Evolutionary conservation across 2,888 invertebrate genomes (phyloP), one percentile per base, ranked within the genome.

Genomic region (Antheraea yamamai): DNA sequence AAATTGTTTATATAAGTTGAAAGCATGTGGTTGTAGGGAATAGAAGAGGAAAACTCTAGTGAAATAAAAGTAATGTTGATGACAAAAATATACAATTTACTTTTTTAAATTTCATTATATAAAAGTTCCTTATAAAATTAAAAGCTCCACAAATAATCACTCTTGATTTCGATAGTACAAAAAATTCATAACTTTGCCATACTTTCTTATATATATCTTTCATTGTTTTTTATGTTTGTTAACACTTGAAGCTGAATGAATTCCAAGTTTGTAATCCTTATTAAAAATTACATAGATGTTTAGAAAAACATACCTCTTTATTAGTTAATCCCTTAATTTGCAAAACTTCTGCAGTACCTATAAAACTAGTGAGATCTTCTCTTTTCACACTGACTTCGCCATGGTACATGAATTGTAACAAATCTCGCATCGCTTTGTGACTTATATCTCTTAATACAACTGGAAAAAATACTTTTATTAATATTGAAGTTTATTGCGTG

Each of bases 341-440:
- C 79, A 97, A 92, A 71, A 96, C 95, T 90, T 97, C 97, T 58
- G 97, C 97, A 75, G 97, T 97, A 82, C 96, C 96, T 84, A 97
- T 93, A 92, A 97, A 97, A 85, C 96, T 95, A 79, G 96, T 95
- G 83, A 97, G 95, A 92, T 97, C 97, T 86, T 97, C 97, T 81
- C 96, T 95, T 82, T 96, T 95, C 74, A 97, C 96, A 87, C 96
- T 97, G 75, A 97, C 97, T 94, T 97, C 97, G 73, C 97, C 97
- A 91, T 96, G 96, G 84, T 97, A 97, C 97, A 97, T 97, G 84
- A 97, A 97, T 84, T 96, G 96, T 76, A 97, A 91, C 85, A 97
- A 96, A 86, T 97, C 97, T 85, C 95, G 96, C 95, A 97, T 96
- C 81, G 97, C 96, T 82, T 96, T 96, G 87, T 96, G 96, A 76